phyloP scores from a whole-genome alignment of 2,888 invertebrate species.

The Hyalella azteca region DNA sequence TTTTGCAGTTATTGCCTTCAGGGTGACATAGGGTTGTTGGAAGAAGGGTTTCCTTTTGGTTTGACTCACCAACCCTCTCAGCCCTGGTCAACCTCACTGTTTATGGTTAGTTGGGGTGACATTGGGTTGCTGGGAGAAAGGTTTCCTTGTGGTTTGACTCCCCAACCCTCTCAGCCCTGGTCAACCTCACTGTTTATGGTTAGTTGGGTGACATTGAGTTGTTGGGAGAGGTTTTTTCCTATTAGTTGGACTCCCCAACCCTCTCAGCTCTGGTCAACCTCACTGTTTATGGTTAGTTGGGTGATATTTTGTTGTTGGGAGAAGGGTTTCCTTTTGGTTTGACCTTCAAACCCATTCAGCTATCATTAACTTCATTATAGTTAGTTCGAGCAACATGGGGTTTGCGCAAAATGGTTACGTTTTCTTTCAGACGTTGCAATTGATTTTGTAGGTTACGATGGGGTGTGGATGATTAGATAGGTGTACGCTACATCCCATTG shows the following conservation, averaged over 20 bases:
- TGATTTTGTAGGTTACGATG: too few relatives aligned
- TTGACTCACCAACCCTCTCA: slow-evolving; percentile 47
- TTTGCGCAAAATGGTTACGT: too few relatives aligned
- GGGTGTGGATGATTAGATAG: too few relatives aligned
- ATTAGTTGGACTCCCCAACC: slow-evolving; percentile 31
- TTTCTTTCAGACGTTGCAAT: too few relatives aligned
- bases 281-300: slow-evolving; percentile 50
- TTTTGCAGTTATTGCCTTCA: slow-evolving; percentile 40
- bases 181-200: slow-evolving; percentile 54
- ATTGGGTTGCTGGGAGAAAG: neutral
- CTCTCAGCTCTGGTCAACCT: slow-evolving; percentile 50
- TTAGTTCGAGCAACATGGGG: too few relatives aligned
- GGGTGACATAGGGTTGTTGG: slow-evolving; percentile 49
- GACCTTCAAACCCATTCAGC: slow-evolving; percentile 44
- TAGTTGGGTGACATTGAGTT: slow-evolving; percentile 3
- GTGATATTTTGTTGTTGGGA: neutral
- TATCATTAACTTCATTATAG: slow-evolving; percentile 50
- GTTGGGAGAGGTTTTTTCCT: neutral
- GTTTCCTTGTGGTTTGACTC: neutral
- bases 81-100: slow-evolving; percentile 53
- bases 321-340: neutral
- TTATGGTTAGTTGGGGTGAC: slow-evolving; percentile 46
- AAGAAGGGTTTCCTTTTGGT: slow-evolving; percentile 48
- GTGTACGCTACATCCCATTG: too few relatives aligned
- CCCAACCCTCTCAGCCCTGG: slow-evolving; percentile 45